Base-by-base conservation (phyloP, 1,140 invertebrate genomes). In the Bombus fervidus region DNA sequence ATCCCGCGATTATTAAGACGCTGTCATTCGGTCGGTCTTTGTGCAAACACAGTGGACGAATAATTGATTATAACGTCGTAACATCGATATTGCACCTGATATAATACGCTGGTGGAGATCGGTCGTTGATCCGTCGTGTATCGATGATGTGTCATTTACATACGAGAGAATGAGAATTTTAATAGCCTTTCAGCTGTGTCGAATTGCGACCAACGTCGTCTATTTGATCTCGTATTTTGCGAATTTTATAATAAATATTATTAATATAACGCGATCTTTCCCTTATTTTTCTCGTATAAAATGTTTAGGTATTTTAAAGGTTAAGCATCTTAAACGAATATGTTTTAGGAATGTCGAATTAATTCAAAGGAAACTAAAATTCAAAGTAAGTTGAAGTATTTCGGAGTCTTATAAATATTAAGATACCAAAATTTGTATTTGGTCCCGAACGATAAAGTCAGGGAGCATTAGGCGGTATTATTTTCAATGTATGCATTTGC, bases 1-100 rank as follows among this genome's bases (percentile, higher is more conserved):
- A 82, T 66, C 34, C 34, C 39, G 15, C 31, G 78, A 76, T 82
- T 76, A 73, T 82, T 82, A 71, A 34, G 79, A 39, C 64, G 34
- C 37, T 62, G 62, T 43, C 43, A 34, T 4, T 37, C 22, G 10
- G 25, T 53, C 22, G 41, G 25, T 39, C 28, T 66, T 81, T n/a
- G 39, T 37, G 64, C 47, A 59, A 76, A 82, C 47, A 66, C 10
- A 31, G n/a, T 28, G n/a, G 18, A 22, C 22, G 18, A 39, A 74
- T 68, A 62, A 62, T 62, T 68, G 41, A 81, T 66, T 53, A 53
- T 53, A 53, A 53, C 43, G 34, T 34, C 47, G 39, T n/a, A 80
- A 64, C 64, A 31, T 53, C 6, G 41, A 59, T 37, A n/a, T 41
- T 53, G n/a, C 76, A 84, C 39, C 53, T 37, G 68, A 5, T 31